Evolutionary conservation across 2,888 invertebrate genomes (phyloP).

Genomic region (Ligdia adustata): DNA sequence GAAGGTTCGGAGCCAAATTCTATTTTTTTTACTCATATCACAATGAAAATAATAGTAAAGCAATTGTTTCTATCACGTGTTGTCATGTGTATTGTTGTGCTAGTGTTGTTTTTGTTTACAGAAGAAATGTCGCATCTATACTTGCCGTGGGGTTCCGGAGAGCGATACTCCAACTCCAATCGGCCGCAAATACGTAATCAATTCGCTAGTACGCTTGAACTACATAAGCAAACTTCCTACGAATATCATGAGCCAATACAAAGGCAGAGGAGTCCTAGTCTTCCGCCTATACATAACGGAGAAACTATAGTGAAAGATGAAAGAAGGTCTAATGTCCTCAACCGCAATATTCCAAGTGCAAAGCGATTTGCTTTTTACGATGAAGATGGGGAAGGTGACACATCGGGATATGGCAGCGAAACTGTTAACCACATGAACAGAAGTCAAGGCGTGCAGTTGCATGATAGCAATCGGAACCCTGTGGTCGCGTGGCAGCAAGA

Average conservation of each 20-base stretch:
- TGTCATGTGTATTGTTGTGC: background rate
- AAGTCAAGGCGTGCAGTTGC: conserved; percentile 51
- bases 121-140: conserved; percentile 92
- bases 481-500: conserved; percentile 78
- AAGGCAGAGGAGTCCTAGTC: conserved; percentile 86
- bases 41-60: background rate
- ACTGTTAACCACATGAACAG: conserved; percentile 83
- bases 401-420: conserved; percentile 93
- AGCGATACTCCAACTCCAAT: conserved; percentile 71
- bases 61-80: background rate
- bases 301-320: conserved; percentile 64
- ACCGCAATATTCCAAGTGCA: conserved; percentile 71
- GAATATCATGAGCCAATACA: conserved; percentile 73
- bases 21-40: conserved; percentile 24
- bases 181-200: conserved; percentile 74
- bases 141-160: conserved; percentile 89
- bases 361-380: conserved; percentile 78
- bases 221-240: conserved; percentile 71
- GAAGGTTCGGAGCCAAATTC: conserved; percentile 54
- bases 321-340: conserved; percentile 56
- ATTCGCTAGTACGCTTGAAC: conserved; percentile 76
- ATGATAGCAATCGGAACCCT: conserved; percentile 54
- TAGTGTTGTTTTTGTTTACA: conserved; percentile 65
- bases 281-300: conserved; percentile 86
- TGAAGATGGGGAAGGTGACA: conserved; percentile 87